These are phyloP conservation scores for Mesocentrotus franciscanus DNA, from an alignment of 53 echinoderm and acorn worm genomes.

Conservation along the genomic window DNA sequence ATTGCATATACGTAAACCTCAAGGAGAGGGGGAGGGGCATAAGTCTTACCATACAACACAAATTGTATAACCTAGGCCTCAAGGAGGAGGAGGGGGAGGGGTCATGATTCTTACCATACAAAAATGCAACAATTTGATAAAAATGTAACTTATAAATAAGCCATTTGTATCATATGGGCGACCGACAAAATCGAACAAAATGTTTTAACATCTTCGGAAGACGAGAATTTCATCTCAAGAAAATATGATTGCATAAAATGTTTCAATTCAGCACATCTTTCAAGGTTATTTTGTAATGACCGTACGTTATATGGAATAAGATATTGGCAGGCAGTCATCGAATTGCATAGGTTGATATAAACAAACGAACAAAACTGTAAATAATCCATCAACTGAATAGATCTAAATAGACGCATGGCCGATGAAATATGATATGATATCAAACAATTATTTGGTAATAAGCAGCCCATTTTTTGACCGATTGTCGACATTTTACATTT, in stretches of 20 bases:
- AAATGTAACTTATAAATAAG: too few species aligned
- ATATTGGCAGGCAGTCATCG: not conserved
- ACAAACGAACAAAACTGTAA: not conserved
- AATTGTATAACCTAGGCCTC: too few species aligned
- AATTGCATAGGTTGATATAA: not conserved
- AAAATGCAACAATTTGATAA: too few species aligned
- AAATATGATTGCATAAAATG: not conserved
- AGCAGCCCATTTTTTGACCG: not conserved
- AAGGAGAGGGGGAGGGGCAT: not conserved
- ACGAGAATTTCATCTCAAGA: not conserved
- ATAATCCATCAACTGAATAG: not conserved
- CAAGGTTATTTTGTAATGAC: not conserved
- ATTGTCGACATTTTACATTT: not conserved
- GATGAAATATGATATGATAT: not conserved
- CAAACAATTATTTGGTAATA: not conserved
- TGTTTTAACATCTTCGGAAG: constrained; percentile 30
- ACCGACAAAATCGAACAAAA: not conserved
- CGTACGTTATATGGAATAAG: not conserved
- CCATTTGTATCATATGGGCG: not conserved
- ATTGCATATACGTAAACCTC: too few species aligned
- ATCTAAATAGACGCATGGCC: not conserved
- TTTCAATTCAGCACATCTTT: not conserved
- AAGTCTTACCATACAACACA: not conserved
- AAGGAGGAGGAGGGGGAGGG: too few species aligned
- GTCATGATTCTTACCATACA: too few species aligned